These are phyloP conservation scores for Limnephilus lunatus DNA, from an alignment of 2,888 invertebrate species.

Conservation along the genomic window DNA sequence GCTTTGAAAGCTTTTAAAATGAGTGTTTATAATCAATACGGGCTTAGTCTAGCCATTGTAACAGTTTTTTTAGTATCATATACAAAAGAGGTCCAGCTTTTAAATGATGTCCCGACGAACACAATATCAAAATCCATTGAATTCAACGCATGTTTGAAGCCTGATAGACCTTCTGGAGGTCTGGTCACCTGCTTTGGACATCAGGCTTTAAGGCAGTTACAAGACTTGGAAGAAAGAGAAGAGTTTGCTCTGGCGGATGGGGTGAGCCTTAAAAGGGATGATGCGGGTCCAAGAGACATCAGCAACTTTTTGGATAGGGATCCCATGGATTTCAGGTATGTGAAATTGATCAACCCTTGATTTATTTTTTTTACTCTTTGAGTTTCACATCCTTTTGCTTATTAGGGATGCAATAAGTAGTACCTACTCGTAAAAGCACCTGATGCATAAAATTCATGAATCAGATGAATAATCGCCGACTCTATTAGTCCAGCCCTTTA, in stretches of 20 bases:
- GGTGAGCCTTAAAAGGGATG: constrained; percentile 81
- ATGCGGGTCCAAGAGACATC: constrained; percentile 81
- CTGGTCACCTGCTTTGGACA: constrained; percentile 83
- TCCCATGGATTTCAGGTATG: constrained; percentile 84
- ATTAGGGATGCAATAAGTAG: too few species aligned
- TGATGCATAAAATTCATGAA: too few species aligned
- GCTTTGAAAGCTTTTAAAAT: neutral
- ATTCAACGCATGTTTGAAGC: constrained; percentile 72
- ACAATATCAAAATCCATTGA: constrained; percentile 60
- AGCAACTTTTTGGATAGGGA: constrained; percentile 84
- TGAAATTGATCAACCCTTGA: neutral
- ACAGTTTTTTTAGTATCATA: constrained; percentile 52
- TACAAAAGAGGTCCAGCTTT: constrained; percentile 63
- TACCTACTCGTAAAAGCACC: too few species aligned
- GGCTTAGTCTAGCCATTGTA: constrained; percentile 48
- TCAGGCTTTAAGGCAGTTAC: constrained; percentile 82
- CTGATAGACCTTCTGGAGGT: constrained; percentile 72
- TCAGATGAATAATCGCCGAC: too few species aligned
- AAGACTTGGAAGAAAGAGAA: constrained; percentile 81
- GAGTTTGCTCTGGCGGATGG: constrained; percentile 82
- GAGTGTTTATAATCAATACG: neutral
- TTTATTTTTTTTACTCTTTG: too few species aligned
- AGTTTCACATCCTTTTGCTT: too few species aligned
- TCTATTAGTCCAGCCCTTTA: too few species aligned
- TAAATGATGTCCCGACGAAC: constrained; percentile 56